phyloP scores from a whole-genome alignment of 2,888 invertebrate species.

The Tuta absoluta region DNA sequence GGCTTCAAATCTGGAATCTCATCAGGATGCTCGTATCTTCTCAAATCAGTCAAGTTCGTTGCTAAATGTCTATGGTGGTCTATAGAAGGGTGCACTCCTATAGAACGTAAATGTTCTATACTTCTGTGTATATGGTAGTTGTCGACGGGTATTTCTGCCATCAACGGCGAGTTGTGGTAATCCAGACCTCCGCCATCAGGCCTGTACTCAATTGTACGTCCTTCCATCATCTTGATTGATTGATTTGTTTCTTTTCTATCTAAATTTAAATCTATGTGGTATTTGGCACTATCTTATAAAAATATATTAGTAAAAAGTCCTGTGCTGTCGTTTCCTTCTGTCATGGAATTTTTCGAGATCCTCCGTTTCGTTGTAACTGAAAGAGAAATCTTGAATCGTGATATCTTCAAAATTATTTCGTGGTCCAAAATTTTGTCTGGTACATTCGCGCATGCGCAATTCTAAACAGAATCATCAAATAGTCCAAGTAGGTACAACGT shows the following conservation, averaged over 20 bases:
- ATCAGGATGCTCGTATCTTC: constrained; percentile 76
- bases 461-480: neutral
- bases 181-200: constrained; percentile 83
- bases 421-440: constrained; percentile 55
- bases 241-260: constrained; percentile 62
- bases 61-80: constrained; percentile 75
- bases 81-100: constrained; percentile 75
- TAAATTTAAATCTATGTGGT: constrained; percentile 57
- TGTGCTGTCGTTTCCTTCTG: constrained; percentile 57
- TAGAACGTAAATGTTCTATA: constrained; percentile 83
- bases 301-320: constrained; percentile 60
- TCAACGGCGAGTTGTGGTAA: constrained; percentile 85
- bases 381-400: constrained; percentile 46
- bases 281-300: constrained; percentile 79
- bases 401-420: constrained; percentile 24
- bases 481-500: neutral
- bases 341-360: constrained; percentile 79
- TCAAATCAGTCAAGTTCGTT: constrained; percentile 71
- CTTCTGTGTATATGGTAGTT: constrained; percentile 85
- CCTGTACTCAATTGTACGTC: constrained; percentile 78
- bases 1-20: constrained; percentile 77
- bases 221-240: constrained; percentile 77
- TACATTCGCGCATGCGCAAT: constrained; percentile 33
- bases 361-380: constrained; percentile 70
- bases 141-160: constrained; percentile 85